These are phyloP conservation scores for Drosophila hamatofila DNA, from an alignment of 2,888 invertebrate genomes.

Conservation along the genomic window DNA sequence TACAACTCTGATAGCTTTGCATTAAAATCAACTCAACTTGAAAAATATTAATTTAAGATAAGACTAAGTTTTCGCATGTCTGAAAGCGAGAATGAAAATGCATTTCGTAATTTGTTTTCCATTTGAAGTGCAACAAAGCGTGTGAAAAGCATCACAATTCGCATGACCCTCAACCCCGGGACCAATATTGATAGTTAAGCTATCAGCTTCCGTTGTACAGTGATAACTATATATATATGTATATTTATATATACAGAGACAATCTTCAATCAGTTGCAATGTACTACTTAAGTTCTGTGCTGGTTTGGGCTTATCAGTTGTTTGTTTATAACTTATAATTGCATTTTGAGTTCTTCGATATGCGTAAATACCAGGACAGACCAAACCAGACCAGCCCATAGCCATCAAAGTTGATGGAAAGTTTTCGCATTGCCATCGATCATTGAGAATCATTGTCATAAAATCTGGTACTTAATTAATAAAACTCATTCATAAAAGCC, in stretches of 20 bases:
- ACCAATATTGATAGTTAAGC: slow-evolving; percentile 1
- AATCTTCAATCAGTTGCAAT: slow-evolving; percentile 45
- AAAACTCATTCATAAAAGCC: slow-evolving; percentile 44
- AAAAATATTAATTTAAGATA: slow-evolving; percentile 22
- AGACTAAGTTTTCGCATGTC: neutral
- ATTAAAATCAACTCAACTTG: slow-evolving; percentile 32
- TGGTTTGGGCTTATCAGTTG: slow-evolving; percentile 40
- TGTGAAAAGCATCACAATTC: slow-evolving; percentile 38
- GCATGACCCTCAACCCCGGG: slow-evolving; percentile 4
- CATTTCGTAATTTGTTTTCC: slow-evolving; percentile 1
- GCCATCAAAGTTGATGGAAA: slow-evolving; percentile 47
- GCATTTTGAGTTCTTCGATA: slow-evolving; percentile 33
- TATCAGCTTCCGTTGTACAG: slow-evolving; percentile 45
- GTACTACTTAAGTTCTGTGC: slow-evolving; percentile 34
- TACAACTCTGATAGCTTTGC: slow-evolving; percentile 20
- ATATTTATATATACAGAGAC: neutral
- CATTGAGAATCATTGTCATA: slow-evolving; percentile 44
- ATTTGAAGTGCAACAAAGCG: slow-evolving; percentile 19
- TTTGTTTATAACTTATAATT: slow-evolving; percentile 51
- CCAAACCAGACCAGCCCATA: slow-evolving; percentile 21
- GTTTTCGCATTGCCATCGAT: slow-evolving; percentile 62
- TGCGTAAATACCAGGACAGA: slow-evolving; percentile 14
- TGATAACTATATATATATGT: neutral
- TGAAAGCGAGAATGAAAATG: neutral
- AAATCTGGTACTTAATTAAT: slow-evolving; percentile 27